Base-by-base conservation (phyloP, 2,113 vertebrate genomes). In the cattle (Bos taurus) region DNA sequence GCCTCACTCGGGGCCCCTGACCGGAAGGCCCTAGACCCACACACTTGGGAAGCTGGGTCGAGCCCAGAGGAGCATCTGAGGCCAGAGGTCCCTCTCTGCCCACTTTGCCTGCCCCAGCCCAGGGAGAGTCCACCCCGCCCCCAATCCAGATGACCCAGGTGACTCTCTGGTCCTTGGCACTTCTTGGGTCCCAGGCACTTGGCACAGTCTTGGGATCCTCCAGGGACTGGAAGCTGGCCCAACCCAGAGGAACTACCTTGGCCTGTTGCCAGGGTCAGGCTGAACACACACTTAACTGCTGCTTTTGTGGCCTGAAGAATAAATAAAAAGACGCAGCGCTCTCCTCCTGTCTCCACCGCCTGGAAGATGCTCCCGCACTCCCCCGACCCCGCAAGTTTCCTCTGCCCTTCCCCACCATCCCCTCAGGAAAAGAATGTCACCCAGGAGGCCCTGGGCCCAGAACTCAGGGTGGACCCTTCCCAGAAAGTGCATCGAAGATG, bases 21-120 rank as follows among this genome's bases (percentile, higher is more conserved):
- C 23, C 3, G 1, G 46, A 6, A 13, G 74, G 16, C 25, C 46
- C 43, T 0, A 64, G 60, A 2, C 19, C 81, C 48, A 25, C 0
- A 3, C 6, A 30, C 14, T 33, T 15, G n/a, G 82, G n/a, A n/a
- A 60, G 52, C 52, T 77, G 28, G 52, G 36, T 54, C 1, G 0
- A 74, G 23, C 67, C 77, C 48, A 26, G 59, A 59, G 64, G 28
- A 50, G 54, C 2, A 0, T 40, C 28, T 67, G 71, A 28, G 48
- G 83, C 77, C 40, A n/a, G 71, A n/a, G 40, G n/a, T 57, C 12
- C 54, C 46, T n/a, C 13, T 81, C 40, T 62, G 54, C 28, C 57
- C 19, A 0, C 12, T 50, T 67, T 60, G 6, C 77, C 60, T 80
- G 77, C 48, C 88, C 56, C 0, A 0, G 40, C 21, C 19, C 6